Evolutionary conservation across 2,113 vertebrate genomes (phyloP).

Genomic region (Nipponia nippon): DNA sequence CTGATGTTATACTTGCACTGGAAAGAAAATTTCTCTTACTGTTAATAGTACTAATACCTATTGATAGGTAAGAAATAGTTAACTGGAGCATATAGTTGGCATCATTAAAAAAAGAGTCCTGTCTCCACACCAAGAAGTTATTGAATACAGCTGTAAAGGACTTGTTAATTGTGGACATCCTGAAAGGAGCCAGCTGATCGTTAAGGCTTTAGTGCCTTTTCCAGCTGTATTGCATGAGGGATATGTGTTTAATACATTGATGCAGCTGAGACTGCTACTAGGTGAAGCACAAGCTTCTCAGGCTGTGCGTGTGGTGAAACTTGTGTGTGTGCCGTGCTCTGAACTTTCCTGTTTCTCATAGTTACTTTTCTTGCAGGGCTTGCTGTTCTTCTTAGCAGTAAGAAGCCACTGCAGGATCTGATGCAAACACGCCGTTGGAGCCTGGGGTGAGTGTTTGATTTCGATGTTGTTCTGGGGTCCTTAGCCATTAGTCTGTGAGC

Average conservation of each 20-base stretch:
- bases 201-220: neutral
- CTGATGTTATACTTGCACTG: neutral
- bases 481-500: neutral
- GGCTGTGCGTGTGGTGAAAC: fast-evolving
- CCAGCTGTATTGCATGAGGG: neutral
- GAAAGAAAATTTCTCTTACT: neutral
- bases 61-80: neutral
- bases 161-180: neutral
- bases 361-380: fast-evolving
- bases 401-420: fast-evolving
- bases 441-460: neutral
- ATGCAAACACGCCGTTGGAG: fast-evolving
- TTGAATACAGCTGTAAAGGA: neutral
- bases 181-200: neutral
- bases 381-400: neutral
- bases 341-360: fast-evolving
- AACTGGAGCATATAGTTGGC: neutral
- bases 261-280: fast-evolving
- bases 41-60: neutral
- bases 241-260: neutral
- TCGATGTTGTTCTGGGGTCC: fast-evolving
- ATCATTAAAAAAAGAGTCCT: neutral
- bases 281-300: fast-evolving
- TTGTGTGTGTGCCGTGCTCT: fast-evolving
- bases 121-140: neutral